A percentile compares a stretch with the other conserved stretches of the same genome.
phyloP scores from a whole-genome alignment of 2,113 vertebrate genomes.

The Pseudopipra pipra region DNA sequence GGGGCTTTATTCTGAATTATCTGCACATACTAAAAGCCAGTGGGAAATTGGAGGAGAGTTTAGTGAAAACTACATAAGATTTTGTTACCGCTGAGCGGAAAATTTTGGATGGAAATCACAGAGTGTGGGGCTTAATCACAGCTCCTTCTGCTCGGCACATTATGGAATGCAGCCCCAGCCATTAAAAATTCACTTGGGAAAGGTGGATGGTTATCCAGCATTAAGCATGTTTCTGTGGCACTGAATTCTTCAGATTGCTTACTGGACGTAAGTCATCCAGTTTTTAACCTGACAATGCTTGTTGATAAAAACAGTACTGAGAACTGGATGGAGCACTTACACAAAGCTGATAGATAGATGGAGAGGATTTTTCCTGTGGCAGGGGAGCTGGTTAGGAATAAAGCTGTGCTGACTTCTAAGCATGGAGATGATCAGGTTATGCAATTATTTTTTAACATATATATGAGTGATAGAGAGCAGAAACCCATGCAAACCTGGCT shows the following conservation, averaged over 20 bases:
- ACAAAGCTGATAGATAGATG: not conserved
- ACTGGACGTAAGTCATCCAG: conserved; percentile 19
- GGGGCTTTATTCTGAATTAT: conserved; percentile 62
- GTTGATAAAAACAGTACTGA: conserved; percentile 23
- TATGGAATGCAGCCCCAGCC: not conserved
- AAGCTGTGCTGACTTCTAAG: not conserved
- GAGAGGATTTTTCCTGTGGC: conserved; percentile 8
- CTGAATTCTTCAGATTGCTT: conserved; percentile 18
- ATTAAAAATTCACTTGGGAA: conserved; percentile 48
- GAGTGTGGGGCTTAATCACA: conserved; percentile 22
- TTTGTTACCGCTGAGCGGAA: conserved; percentile 9
- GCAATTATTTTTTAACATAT: not conserved
- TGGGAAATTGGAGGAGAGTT: conserved; percentile 55
- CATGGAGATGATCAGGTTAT: not conserved
- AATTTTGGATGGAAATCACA: conserved; percentile 51
- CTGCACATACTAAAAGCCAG: conserved; percentile 49
- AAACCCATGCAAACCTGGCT: not conserved
- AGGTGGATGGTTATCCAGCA: conserved; percentile 28
- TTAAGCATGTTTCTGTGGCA: conserved; percentile 31
- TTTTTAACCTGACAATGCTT: conserved; percentile 34
- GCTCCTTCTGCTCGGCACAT: not conserved
- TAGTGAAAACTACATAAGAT: conserved; percentile 44
- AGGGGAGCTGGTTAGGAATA: not conserved
- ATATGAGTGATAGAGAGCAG: not conserved
- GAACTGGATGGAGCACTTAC: not conserved